Evolutionary conservation across 2,797 vertebrate genomes (phyloP), one percentile per base, ranked within the genome.

Genomic region (Eremophila alpestris): DNA sequence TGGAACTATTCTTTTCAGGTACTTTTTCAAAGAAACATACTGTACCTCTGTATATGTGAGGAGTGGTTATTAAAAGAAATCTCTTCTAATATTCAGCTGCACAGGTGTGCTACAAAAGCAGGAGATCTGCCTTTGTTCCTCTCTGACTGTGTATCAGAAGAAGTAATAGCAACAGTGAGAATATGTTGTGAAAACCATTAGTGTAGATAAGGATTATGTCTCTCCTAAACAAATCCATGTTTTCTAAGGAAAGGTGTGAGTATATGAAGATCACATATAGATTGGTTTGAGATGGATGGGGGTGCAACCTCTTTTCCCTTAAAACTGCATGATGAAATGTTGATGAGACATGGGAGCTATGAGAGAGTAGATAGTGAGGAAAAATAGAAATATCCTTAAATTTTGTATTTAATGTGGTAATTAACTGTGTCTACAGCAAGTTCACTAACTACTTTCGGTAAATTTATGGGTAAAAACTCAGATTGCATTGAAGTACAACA

Each of bases 21-120:
- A 23, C 20, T 43, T 80, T 63, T 85, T 75, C 46, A 22, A 67
- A 56, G 74, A 38, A 85, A 36, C 3, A 2, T 19, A 9, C 9
- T 65, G 24, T 88, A 49, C 10, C 21, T 73, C 36, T 74, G 0
- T 19, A 3, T 59, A 36, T 0, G 0, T 58, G 51, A 48, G 29
- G 21, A 80, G 7, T n/a, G 38, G 26, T 26, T 73, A 13, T 38
- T 52, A 34, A 68, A 70, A 49, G 52, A 51, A 62, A 21, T 73
- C 26, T 60, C 67, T 64, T 59, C 75, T 91, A 16, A 36, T 60
- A 51, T 20, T 87, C 7, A 46, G 21, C 73, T 51, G 34, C 34
- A 36, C 52, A 46, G 32, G 12, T 29, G 29, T 38, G 22, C 58
- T 58, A 51, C 0, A 1, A 51, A 59, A 60, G 29, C 1, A 0